phyloP scores from a whole-genome alignment of 2,113 vertebrate genomes.

The Strigops habroptila region DNA sequence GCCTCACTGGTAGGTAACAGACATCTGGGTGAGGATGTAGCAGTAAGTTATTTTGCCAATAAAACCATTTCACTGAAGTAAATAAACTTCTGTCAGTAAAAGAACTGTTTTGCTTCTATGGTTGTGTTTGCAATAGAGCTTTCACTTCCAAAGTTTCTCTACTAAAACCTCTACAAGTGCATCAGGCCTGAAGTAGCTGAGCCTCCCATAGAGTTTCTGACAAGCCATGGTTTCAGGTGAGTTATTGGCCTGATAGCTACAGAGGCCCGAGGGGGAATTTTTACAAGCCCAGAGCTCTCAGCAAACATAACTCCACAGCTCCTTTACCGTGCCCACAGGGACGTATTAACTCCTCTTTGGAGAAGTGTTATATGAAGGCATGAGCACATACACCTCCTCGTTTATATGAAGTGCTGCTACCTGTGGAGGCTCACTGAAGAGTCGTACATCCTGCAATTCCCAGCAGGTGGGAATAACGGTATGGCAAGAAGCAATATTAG shows the following conservation, averaged over 20 bases:
- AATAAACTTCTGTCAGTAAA: not conserved
- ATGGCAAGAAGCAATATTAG: not conserved
- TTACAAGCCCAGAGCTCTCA: not conserved
- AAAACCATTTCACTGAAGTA: not conserved
- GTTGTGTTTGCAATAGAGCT: not conserved
- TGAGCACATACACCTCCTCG: not conserved
- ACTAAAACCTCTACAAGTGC: not conserved
- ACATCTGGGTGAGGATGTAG: fast-evolving
- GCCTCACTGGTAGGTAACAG: not conserved
- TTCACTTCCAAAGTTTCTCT: not conserved
- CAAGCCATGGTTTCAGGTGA: not conserved
- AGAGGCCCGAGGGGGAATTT: not conserved
- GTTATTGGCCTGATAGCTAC: not conserved
- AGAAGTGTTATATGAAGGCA: not conserved
- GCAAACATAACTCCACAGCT: not conserved
- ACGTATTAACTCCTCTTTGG: not conserved
- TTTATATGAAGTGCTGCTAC: not conserved
- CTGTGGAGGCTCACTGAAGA: not conserved
- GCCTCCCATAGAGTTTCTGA: fast-evolving
- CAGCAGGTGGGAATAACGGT: not conserved
- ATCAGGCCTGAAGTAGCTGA: not conserved
- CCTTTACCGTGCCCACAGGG: not conserved
- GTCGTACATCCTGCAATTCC: not conserved
- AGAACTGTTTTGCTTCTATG: not conserved
- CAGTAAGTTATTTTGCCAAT: not conserved